Base-by-base conservation (phyloP, 2,888 invertebrate species). In the Diarsia dahlii region DNA sequence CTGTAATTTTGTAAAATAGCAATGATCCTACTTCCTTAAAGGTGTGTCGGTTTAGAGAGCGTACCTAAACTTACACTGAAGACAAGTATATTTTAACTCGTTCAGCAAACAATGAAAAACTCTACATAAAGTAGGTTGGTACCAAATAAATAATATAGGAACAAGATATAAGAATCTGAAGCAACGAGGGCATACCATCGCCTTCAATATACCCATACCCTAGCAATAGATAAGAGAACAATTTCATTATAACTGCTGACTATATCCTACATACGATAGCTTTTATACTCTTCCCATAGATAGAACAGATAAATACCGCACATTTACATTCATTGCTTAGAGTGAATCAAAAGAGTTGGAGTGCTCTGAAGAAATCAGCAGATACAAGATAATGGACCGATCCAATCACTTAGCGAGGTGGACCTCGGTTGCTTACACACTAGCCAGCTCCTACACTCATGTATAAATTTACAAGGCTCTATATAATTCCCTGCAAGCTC, bases 391-490 rank as follows among this genome's bases (percentile, higher is more conserved):
- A 95, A 94, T 93, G 92, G 91, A 88, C 88, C 88, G 84, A 92
- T 91, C 94, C 95, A 95, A 95, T 95, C 95, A 95, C 95, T 95
- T 95, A 95, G 93, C 89, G 88, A 85, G 90, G 91, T 91, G 91
- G 89, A 90, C 91, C 90, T 91, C 91, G 83, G 90, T 92, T 91
- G 92, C 90, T 87, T 87, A 88, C 87, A 84, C 90, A 68, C 79
- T 78, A 84, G 88, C 89, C 87, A 84, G 87, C 76, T 76, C 67
- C 82, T 81, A 78, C 76, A 71, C 89, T 84, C 86, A 90, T 90
- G 89, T 85, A 87, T 88, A 87, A 77, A 84, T 88, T 85, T 85
- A 82, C 84, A 81, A 81, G 78, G 76, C 70, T 84, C 70, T 78
- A 82, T 84, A 86, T 89, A 85, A 90, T 88, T 89, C 83, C 84